A percentile compares a stretch with the other conserved stretches of the same genome.
These are phyloP conservation scores for Propsilocerus akamusi DNA, from an alignment of 1,140 invertebrate species.

Conservation along the genomic window DNA sequence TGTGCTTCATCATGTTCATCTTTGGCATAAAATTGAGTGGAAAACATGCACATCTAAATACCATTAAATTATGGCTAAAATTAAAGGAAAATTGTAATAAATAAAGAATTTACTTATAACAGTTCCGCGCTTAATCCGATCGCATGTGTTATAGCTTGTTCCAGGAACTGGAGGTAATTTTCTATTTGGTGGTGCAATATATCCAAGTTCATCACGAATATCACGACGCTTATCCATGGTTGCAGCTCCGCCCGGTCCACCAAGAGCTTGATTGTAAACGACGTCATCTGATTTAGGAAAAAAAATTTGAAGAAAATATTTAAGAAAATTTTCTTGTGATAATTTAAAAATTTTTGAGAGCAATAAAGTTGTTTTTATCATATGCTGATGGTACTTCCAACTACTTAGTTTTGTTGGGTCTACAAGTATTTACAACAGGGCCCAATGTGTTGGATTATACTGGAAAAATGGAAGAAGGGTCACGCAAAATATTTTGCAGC, in stretches of 20 bases:
- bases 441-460: neutral
- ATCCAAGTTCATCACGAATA: conserved; percentile 71
- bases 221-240: conserved; percentile 71
- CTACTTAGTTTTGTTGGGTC: neutral
- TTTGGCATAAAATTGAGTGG: no score
- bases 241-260: conserved; percentile 36
- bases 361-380: no score
- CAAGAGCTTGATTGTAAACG: conserved; percentile 67
- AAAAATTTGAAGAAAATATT: no score
- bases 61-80: no score
- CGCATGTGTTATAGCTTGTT: conserved; percentile 83
- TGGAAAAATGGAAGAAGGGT: conserved; percentile 6
- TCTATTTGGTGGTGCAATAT: conserved; percentile 79
- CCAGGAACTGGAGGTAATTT: conserved; percentile 80
- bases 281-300: conserved; percentile 60
- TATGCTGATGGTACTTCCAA: neutral
- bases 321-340: no score
- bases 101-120: conserved; percentile 52
- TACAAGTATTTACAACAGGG: neutral
- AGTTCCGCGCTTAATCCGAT: conserved; percentile 81
- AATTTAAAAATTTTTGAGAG: no score
- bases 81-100: conserved; percentile 12
- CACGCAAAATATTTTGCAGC: no score
- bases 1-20: no score
- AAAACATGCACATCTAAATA: no score